A percentile compares a stretch with the other conserved stretches of the same genome.
Evolutionary conservation across 2,888 invertebrate species (phyloP).

Genomic region (Ptilodon capucinus): DNA sequence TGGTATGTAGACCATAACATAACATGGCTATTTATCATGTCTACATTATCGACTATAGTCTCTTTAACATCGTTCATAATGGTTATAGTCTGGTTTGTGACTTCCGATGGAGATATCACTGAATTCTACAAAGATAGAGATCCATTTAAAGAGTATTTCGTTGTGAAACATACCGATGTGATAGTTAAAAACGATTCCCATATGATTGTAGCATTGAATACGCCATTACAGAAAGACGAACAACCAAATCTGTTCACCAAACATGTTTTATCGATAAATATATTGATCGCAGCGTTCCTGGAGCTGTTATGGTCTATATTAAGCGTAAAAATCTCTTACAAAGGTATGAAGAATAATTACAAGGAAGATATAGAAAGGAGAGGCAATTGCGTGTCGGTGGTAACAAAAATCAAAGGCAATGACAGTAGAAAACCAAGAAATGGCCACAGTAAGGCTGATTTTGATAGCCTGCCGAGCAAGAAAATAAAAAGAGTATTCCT

Average conservation of each 20-base stretch:
- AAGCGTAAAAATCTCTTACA: constrained; percentile 82
- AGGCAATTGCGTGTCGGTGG: constrained; percentile 78
- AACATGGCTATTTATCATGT: constrained; percentile 82
- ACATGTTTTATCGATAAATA: constrained; percentile 81
- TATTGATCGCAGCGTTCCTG: constrained; percentile 81
- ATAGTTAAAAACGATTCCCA: constrained; percentile 65
- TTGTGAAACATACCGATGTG: constrained; percentile 64
- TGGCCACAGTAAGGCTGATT: constrained; percentile 75
- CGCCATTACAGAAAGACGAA: constrained; percentile 38
- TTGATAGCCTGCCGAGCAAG: constrained; percentile 79
- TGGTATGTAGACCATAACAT: constrained; percentile 88
- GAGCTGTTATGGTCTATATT: constrained; percentile 84
- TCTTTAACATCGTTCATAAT: constrained; percentile 70
- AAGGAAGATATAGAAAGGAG: constrained; percentile 78
- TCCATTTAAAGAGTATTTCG: constrained; percentile 62
- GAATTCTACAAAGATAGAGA: constrained; percentile 71
- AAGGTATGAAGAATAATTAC: constrained; percentile 84
- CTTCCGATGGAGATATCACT: constrained; percentile 57
- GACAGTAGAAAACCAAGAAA: constrained; percentile 68
- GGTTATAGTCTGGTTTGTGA: constrained; percentile 68
- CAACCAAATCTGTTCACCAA: constrained; percentile 61
- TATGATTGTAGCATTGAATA: constrained; percentile 57
- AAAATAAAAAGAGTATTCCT: constrained; percentile 80
- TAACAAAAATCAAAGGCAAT: constrained; percentile 81
- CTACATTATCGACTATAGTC: constrained; percentile 77